A percentile compares a stretch with the other conserved stretches of the same genome.
phyloP scores from a whole-genome alignment of 2,113 vertebrate genomes.

The Malurus alboscapulatus region DNA sequence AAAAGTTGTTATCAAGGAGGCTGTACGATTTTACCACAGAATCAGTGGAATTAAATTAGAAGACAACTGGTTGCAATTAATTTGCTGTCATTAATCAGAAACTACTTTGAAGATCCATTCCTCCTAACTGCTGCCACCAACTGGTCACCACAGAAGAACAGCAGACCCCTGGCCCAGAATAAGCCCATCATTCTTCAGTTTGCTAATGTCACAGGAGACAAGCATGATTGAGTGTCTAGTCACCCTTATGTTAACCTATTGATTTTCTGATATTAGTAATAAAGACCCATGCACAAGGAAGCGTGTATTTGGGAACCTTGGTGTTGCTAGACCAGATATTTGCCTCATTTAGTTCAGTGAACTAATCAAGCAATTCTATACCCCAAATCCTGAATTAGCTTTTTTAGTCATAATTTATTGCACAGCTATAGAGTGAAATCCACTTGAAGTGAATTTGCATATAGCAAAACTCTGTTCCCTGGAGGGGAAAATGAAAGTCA shows the following conservation, averaged over 20 bases:
- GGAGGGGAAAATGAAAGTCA: background rate
- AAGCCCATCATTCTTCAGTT: background rate
- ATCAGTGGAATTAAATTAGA: background rate
- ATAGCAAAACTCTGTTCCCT: background rate
- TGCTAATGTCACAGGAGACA: background rate
- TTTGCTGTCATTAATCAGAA: background rate
- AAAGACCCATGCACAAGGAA: background rate
- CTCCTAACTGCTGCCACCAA: background rate
- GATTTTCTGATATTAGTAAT: background rate
- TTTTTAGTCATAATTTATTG: slow-evolving; percentile 3
- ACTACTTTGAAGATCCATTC: background rate
- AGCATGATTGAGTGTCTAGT: background rate
- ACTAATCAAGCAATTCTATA: background rate
- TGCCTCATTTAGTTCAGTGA: background rate
- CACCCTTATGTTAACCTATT: background rate
- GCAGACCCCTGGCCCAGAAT: background rate
- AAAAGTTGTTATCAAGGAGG: slow-evolving; percentile 43
- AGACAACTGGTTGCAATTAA: background rate
- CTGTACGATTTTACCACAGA: background rate
- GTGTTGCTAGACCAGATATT: background rate
- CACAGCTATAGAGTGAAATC: background rate
- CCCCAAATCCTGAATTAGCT: background rate
- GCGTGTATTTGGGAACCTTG: background rate
- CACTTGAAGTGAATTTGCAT: background rate
- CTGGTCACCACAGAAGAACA: background rate